Evolutionary conservation across 2,113 vertebrate genomes (phyloP), one percentile per base, ranked within the genome.

Genomic region (Himantopus leucocephalus): DNA sequence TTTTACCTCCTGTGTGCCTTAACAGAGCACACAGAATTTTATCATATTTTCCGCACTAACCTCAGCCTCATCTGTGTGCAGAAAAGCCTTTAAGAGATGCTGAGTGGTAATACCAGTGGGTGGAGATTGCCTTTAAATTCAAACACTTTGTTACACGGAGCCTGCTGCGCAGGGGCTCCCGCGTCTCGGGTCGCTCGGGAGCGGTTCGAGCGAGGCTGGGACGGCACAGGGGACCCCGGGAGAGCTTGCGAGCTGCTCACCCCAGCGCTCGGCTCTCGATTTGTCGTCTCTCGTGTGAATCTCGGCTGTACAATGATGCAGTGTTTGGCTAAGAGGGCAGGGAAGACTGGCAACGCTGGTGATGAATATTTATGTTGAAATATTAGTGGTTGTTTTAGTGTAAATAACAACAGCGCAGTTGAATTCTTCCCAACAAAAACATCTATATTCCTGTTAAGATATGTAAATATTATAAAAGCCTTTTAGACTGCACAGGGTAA

Each of bases 171-270:
- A 50, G 22, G 48, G 48, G 48, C 48, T 24, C 22, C 48, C 12
- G 22, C 6, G 22, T 23, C 48, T 48, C 11, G 10, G 29, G 3
- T 22, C 14, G 59, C 50, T 64, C 1, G 3, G 30, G 50, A 90
- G 64, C 5, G 3, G 14, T 41, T 39, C 1, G 53, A 41, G 45
- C 2, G 3, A 60, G 53, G 55, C 22, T 30, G 45, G 48, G 71
- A 4, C 10, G 56, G 43, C 56, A 9, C 32, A 12, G 45, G 53
- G 29, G 9, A 12, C 4, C 39, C 43, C 63, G 7, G 60, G 55
- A 48, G 37, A 59, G 5, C 32, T 37, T 0, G 5, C 0, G 6
- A 86, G 9, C 17, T 45, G 56, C 45, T 55, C 55, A 0, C 19
- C 55, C 21, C 1, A 10, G 5, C 8, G 17, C 68, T 58, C 76